Evolutionary conservation across 92 coral and sea anemone species (phyloP).

Genomic region (Plumapathes pennacea): DNA sequence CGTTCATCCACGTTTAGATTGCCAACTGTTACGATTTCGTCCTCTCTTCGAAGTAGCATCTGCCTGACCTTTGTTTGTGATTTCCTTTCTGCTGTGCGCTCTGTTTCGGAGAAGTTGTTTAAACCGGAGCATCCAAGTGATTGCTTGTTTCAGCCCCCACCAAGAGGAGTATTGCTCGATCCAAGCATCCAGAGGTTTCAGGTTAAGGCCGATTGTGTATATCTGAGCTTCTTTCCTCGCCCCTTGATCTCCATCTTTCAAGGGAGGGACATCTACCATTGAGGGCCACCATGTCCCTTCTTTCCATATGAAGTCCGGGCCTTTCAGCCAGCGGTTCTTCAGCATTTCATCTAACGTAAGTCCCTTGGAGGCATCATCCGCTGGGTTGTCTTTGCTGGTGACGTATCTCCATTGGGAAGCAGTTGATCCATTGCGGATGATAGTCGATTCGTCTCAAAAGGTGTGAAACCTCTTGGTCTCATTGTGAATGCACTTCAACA

Average conservation of each 20-base stretch:
- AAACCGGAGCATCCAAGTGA: conserved; percentile 53
- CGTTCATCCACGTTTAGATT: too few species aligned
- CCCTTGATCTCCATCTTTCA: conserved; percentile 17
- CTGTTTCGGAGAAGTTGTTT: conserved; percentile 28
- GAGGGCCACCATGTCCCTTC: conserved; percentile 25
- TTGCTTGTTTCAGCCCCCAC: conserved; percentile 60
- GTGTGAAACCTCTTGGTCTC: conserved; percentile 31
- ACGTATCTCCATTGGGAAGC: conserved; percentile 42
- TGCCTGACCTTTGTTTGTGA: too few species aligned
- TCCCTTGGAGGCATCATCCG: conserved; percentile 41
- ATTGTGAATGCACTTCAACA: conserved; percentile 21
- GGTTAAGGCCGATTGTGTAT: background rate
- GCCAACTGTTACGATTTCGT: too few species aligned
- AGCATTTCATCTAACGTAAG: conserved; percentile 9
- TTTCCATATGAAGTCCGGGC: conserved; percentile 22
- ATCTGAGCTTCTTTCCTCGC: conserved; percentile 18
- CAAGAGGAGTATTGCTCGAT: conserved; percentile 28
- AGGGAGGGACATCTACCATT: conserved; percentile 4
- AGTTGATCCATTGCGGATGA: conserved; percentile 3
- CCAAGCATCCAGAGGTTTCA: background rate
- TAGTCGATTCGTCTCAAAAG: background rate
- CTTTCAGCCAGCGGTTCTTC: conserved; percentile 24
- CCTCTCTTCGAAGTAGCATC: too few species aligned
- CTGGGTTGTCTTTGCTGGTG: conserved; percentile 42
- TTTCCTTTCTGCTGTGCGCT: background rate